Base-by-base conservation (phyloP, 2,113 vertebrate genomes). In the Polypterus senegalus region DNA sequence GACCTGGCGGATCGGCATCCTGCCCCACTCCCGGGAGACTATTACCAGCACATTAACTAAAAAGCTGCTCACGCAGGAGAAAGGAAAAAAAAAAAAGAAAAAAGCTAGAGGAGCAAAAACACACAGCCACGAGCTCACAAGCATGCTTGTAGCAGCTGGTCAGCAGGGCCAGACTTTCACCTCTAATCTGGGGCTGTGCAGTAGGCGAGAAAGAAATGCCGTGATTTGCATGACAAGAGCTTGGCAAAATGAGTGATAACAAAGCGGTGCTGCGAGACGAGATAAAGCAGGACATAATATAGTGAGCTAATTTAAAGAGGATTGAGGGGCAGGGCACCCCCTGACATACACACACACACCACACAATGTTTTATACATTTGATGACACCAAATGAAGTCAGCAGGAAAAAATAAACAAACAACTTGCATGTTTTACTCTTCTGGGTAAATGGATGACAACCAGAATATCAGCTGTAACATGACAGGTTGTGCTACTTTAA, bases 191-290 rank as follows among this genome's bases (percentile, higher is more conserved):
- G 0, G 74, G 69, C 83, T 73, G 81, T 74, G 73, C 79, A 81
- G 73, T 79, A 79, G 77, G 70, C 67, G 71, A 66, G 74, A 67
- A 76, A 83, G 79, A 84, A 83, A 86, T 75, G 70, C 65, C 77
- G 66, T 55, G 3, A 89, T 89, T 88, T 89, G 77, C 88, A 89
- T 89, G 78, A 87, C 84, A 89, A 89, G 69, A 54, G 76, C 72
- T 71, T 66, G 71, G 79, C 66, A 3, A 75, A 77, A 70, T 77
- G 79, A 78, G 81, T 71, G 66, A 73, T 47, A 60, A 79, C 76
- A 72, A 83, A 83, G 83, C 81, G 79, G 83, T 84, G 79, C 81
- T 87, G 86, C 65, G 46, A 4, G 68, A 79, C 54, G 69, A 81
- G 86, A 88, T 87, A 88, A 86, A 78, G 76, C 70, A 65, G 52